These are phyloP conservation scores for Hemicordylus capensis DNA, from an alignment of 2,113 vertebrate species.

Conservation along the genomic window DNA sequence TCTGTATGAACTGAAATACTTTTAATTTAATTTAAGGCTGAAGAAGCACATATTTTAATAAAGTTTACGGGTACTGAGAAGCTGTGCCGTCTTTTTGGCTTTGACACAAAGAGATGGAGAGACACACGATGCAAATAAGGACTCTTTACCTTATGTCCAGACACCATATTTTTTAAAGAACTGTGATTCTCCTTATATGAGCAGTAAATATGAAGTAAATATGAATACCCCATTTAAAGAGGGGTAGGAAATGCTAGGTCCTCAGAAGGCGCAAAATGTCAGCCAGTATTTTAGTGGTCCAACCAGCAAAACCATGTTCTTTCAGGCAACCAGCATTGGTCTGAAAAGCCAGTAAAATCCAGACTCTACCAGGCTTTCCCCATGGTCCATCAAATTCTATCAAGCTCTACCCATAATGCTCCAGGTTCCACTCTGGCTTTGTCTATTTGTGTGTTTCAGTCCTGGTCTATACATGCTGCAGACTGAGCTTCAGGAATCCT, in stretches of 20 bases:
- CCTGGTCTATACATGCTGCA: not conserved
- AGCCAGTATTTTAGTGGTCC: not conserved
- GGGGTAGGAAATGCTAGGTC: not conserved
- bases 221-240: not conserved
- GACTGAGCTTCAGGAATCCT: too few relatives aligned
- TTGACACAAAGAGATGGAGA: constrained; percentile 6
- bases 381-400: not conserved
- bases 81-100: constrained; percentile 55
- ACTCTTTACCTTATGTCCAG: not conserved
- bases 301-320: not conserved
- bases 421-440: too few relatives aligned
- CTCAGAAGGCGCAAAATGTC: not conserved
- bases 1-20: constrained; percentile 47
- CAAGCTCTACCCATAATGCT: too few relatives aligned
- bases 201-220: not conserved
- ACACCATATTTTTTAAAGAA: not conserved
- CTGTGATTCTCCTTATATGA: not conserved
- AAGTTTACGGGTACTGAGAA: constrained; percentile 73
- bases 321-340: not conserved
- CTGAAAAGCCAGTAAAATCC: not conserved
- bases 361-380: too few relatives aligned
- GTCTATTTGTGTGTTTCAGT: not conserved
- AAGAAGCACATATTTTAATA: constrained; percentile 75
- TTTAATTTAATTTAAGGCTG: constrained; percentile 68
- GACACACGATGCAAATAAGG: not conserved